A percentile compares a stretch with the other conserved stretches of the same genome.
Evolutionary conservation across 2,888 invertebrate genomes (phyloP).

Genomic region (Gnatocerus cornutus): DNA sequence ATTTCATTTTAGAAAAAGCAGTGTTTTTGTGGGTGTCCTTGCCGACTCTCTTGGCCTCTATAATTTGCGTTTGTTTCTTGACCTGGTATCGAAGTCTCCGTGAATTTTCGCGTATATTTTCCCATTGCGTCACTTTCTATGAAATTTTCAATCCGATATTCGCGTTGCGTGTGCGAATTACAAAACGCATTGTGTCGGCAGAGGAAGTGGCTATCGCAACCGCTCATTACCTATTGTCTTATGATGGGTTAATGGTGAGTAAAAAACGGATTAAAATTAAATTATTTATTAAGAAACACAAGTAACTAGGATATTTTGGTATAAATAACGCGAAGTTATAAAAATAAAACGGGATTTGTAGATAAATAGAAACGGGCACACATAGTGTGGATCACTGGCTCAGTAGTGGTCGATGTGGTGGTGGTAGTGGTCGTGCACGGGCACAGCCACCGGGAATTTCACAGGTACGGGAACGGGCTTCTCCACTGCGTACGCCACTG

Average conservation of each 20-base stretch:
- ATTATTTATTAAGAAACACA: slow-evolving; percentile 51
- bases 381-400: slow-evolving; percentile 53
- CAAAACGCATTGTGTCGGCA: slow-evolving; percentile 40
- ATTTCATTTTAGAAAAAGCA: too few species aligned
- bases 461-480: slow-evolving; percentile 77
- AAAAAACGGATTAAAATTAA: slow-evolving; percentile 26
- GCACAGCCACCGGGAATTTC: slow-evolving; percentile 74
- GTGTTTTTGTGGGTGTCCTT: too few species aligned
- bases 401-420: slow-evolving; percentile 42
- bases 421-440: slow-evolving; percentile 56
- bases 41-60: too few species aligned
- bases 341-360: slow-evolving; percentile 50
- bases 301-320: slow-evolving; percentile 50
- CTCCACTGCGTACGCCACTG: slow-evolving; percentile 80
- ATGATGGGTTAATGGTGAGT: neutral
- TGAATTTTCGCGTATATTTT: slow-evolving; percentile 11
- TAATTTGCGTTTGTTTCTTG: neutral
- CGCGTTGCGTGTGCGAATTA: slow-evolving; percentile 26
- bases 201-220: slow-evolving; percentile 49
- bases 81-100: slow-evolving; percentile 4
- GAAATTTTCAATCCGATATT: slow-evolving; percentile 35
- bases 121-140: slow-evolving; percentile 2
- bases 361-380: slow-evolving; percentile 12
- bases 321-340: slow-evolving; percentile 56
- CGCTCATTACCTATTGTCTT: slow-evolving; percentile 32